Conservation (phyloP, 2,888 invertebrate genomes). For the Silvanus unidentatus region DNA sequence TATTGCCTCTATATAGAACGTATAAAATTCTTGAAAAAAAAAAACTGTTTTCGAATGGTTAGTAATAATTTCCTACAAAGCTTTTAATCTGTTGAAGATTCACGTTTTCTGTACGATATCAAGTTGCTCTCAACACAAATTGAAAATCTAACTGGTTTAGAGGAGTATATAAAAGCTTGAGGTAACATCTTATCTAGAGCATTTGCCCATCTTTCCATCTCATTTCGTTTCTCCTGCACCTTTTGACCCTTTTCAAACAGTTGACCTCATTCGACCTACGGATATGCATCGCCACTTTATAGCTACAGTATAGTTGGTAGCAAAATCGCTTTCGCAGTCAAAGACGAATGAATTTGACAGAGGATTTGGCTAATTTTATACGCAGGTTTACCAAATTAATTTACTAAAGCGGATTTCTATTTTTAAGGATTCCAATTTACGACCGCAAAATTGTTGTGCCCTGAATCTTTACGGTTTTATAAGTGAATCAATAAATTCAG, state of each 20-base stretch:
- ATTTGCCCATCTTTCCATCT: slow-evolving; percentile 34
- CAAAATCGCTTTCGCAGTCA: slow-evolving; percentile 8
- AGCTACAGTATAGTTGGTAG: slow-evolving; percentile 1
- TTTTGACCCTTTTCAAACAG: slow-evolving; percentile 27
- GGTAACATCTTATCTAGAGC: slow-evolving; percentile 35
- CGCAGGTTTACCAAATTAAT: background rate
- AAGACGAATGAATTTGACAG: slow-evolving; percentile 4
- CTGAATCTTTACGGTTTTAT: too few species aligned
- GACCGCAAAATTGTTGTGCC: background rate
- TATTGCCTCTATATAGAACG: too few species aligned
- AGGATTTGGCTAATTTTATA: slow-evolving; percentile 1
- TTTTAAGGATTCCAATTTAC: background rate
- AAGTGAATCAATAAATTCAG: too few species aligned
- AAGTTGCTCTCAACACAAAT: slow-evolving; percentile 35
- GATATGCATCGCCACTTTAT: slow-evolving; percentile 24
- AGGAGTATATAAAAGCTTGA: slow-evolving; percentile 33
- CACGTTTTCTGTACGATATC: slow-evolving; percentile 26
- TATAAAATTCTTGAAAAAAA: background rate
- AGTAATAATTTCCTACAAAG: slow-evolving; percentile 25
- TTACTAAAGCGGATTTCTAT: background rate
- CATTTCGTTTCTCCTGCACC: slow-evolving; percentile 27
- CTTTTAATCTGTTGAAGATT: slow-evolving; percentile 29
- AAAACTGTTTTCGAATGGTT: slow-evolving; percentile 4
- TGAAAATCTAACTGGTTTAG: slow-evolving; percentile 36
- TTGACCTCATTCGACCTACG: slow-evolving; percentile 25